These are phyloP conservation scores for Mellivora capensis DNA, from an alignment of 2,113 vertebrate genomes.

Conservation along the genomic window DNA sequence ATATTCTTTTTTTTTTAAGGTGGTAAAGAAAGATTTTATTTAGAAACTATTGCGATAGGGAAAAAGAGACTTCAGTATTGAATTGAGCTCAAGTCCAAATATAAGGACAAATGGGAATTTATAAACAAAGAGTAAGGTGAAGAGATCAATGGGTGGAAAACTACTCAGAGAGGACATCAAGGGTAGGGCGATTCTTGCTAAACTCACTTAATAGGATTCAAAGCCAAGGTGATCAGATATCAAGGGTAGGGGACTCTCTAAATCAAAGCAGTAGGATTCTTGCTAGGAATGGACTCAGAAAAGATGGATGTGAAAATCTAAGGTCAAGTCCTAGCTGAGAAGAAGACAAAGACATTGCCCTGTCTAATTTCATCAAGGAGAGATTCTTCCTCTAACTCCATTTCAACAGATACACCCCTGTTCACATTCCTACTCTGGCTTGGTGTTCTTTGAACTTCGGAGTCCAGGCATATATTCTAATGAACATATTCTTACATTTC, in stretches of 20 bases:
- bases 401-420: not conserved
- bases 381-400: not conserved
- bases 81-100: not conserved
- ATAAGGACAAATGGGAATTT: not conserved
- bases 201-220: not conserved
- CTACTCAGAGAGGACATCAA: not conserved
- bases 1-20: not conserved
- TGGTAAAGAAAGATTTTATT: not conserved
- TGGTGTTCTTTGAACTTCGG: not conserved
- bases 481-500: not conserved
- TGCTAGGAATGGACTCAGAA: not conserved
- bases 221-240: not conserved
- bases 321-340: not conserved
- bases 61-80: not conserved
- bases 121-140: not conserved
- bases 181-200: not conserved
- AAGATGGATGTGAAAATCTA: not conserved
- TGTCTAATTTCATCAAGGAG: not conserved
- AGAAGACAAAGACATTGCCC: not conserved
- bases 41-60: not conserved
- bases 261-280: not conserved
- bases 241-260: not conserved
- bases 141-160: not conserved
- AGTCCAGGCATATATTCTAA: not conserved
- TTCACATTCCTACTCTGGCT: not conserved